phyloP scores from a whole-genome alignment of 2,888 invertebrate species.

The Malacosoma neustria region DNA sequence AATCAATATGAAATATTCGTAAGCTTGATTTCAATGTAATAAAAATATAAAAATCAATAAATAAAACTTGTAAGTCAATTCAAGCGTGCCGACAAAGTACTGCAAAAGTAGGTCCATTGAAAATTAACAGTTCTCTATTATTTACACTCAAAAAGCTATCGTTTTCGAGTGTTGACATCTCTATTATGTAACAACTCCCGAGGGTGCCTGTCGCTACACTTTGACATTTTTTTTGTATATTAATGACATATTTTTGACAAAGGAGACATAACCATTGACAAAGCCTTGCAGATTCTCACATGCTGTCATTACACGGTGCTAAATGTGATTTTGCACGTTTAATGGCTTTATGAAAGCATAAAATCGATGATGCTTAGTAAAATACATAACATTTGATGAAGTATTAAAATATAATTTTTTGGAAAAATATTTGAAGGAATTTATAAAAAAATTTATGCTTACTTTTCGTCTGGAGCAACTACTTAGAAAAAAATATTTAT shows the following conservation, averaged over 20 bases:
- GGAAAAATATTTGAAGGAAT: too few species aligned
- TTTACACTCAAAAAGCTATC: conserved; percentile 62
- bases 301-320: conserved; percentile 64
- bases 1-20: too few species aligned
- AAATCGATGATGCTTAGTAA: too few species aligned
- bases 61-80: conserved; percentile 37
- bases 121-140: conserved; percentile 44
- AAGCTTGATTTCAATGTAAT: background rate
- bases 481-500: too few species aligned
- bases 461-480: too few species aligned
- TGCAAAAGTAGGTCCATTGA: conserved; percentile 38
- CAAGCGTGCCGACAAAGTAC: conserved; percentile 60
- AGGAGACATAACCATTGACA: conserved; percentile 65
- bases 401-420: too few species aligned
- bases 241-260: conserved; percentile 67
- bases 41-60: conserved; percentile 51
- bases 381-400: too few species aligned
- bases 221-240: conserved; percentile 56
- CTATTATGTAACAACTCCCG: conserved; percentile 65
- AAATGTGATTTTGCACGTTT: conserved; percentile 40
- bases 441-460: too few species aligned
- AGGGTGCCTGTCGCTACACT: conserved; percentile 49
- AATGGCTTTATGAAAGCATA: background rate
- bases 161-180: conserved; percentile 64
- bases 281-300: conserved; percentile 46